Conservation (phyloP, 1,140 invertebrate genomes). For the Latrodectus geometricus region DNA sequence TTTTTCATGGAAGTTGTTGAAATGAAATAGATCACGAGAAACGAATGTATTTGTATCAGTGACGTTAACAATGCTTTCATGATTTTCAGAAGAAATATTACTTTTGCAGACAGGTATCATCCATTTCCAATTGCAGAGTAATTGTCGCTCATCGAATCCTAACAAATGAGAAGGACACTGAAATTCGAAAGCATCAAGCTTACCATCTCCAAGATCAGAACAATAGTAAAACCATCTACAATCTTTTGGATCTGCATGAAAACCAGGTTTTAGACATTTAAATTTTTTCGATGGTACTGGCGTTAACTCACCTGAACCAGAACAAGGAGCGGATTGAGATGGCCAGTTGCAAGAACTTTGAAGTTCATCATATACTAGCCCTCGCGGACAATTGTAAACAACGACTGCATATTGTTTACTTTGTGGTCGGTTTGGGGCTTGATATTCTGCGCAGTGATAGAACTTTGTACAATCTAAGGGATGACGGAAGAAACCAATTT, state of each 20-base stretch:
- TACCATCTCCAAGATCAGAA: conserved; percentile 77
- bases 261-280: conserved; percentile 72
- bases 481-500: conserved; percentile 84
- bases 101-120: conserved; percentile 77
- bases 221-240: conserved; percentile 89
- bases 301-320: conserved; percentile 73
- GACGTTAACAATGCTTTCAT: too few species aligned
- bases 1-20: not conserved
- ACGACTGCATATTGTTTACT: conserved; percentile 81
- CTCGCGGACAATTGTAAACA: conserved; percentile 84
- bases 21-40: not conserved
- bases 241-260: conserved; percentile 85
- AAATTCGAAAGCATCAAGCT: conserved; percentile 82
- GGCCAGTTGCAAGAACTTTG: conserved; percentile 82
- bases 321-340: conserved; percentile 78
- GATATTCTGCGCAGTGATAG: conserved; percentile 78
- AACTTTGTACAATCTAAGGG: conserved; percentile 83
- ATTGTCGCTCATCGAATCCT: conserved; percentile 79
- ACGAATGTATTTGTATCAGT: not conserved
- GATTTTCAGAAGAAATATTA: conserved; percentile 61
- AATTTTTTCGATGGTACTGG: conserved; percentile 76
- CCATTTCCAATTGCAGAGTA: conserved; percentile 87
- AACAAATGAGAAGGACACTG: conserved; percentile 82
- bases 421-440: conserved; percentile 78
- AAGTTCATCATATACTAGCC: conserved; percentile 82